Evolutionary conservation across 37 sponge, comb jelly and placozoan genomes (phyloP).

Genomic region (Spongia lamella): DNA sequence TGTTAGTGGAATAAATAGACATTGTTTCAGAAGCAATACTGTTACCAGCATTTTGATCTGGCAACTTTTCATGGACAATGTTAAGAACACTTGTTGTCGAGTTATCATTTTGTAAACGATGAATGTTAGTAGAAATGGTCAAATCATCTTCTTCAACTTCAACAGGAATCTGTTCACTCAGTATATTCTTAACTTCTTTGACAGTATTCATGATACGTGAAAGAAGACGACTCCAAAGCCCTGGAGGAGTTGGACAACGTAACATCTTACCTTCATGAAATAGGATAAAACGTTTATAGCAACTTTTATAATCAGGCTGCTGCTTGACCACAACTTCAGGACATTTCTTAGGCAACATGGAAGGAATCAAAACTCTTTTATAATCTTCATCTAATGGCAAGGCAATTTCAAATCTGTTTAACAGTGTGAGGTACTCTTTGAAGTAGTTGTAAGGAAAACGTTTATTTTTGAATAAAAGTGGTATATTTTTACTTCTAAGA

Average conservation of each 20-base stretch:
- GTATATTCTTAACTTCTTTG: conserved; percentile 21
- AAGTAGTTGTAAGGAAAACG: conserved; percentile 75
- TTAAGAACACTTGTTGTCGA: too few species aligned
- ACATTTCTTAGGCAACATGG: conserved; percentile 69
- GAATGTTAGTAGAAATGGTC: too few species aligned
- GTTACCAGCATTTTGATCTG: too few species aligned
- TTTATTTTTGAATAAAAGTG: conserved; percentile 62
- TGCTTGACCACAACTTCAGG: conserved; percentile 40
- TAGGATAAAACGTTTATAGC: conserved; percentile 49
- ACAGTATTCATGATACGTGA: conserved; percentile 77
- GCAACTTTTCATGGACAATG: too few species aligned
- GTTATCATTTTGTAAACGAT: too few species aligned
- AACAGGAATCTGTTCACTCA: neutral
- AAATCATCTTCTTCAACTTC: too few species aligned
- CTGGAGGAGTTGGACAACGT: conserved; percentile 57
- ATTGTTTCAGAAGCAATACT: too few species aligned
- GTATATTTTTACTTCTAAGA: conserved; percentile 47
- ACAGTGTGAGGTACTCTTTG: conserved; percentile 77
- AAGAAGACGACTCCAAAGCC: conserved; percentile 89
- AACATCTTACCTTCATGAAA: conserved; percentile 7
- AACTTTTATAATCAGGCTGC: neutral
- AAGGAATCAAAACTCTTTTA: conserved; percentile 77
- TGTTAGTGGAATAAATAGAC: too few species aligned
- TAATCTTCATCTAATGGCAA: conserved; percentile 72
- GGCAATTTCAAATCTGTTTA: conserved; percentile 88